Conservation (phyloP, 2,797 vertebrate species). For the Pseudomugil tenellus region DNA sequence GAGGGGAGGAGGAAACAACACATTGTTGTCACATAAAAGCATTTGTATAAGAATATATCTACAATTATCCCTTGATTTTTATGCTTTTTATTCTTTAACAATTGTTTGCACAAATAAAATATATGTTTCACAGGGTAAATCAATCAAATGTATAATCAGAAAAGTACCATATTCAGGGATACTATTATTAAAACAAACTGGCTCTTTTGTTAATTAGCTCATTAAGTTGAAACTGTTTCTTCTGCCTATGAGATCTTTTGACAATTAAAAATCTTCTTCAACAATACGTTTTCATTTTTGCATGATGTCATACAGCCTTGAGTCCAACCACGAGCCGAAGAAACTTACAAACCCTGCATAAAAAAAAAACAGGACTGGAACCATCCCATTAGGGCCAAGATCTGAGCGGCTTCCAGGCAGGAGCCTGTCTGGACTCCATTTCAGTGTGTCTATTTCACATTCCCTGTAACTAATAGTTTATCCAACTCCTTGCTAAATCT, state of each 20-base stretch:
- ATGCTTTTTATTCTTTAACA: not conserved
- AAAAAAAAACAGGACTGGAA: slow-evolving; percentile 57
- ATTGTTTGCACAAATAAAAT: not conserved
- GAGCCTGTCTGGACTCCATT: slow-evolving; percentile 56
- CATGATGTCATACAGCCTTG: slow-evolving; percentile 43
- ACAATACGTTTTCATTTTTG: slow-evolving; percentile 27
- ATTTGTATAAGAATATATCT: not conserved
- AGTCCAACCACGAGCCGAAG: slow-evolving; percentile 54
- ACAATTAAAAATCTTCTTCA: slow-evolving; percentile 28
- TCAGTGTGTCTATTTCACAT: slow-evolving; percentile 57
- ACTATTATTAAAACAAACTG: not conserved
- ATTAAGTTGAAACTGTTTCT: slow-evolving; percentile 14
- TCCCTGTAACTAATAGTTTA: slow-evolving; percentile 58
- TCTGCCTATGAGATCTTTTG: slow-evolving; percentile 24
- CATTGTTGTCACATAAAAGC: not conserved
- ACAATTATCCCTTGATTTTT: not conserved
- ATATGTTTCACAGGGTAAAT: not conserved
- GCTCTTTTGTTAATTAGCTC: not conserved
- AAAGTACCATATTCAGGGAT: no score
- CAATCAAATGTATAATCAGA: not conserved
- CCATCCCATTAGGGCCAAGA: slow-evolving; percentile 46
- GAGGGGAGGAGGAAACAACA: slow-evolving; percentile 29
- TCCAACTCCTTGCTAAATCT: slow-evolving; percentile 51
- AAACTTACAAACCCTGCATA: slow-evolving; percentile 57
- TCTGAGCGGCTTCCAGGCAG: slow-evolving; percentile 52